Evolutionary conservation across 2,888 invertebrate species (phyloP).

Genomic region (Trichopoda pennipes): DNA sequence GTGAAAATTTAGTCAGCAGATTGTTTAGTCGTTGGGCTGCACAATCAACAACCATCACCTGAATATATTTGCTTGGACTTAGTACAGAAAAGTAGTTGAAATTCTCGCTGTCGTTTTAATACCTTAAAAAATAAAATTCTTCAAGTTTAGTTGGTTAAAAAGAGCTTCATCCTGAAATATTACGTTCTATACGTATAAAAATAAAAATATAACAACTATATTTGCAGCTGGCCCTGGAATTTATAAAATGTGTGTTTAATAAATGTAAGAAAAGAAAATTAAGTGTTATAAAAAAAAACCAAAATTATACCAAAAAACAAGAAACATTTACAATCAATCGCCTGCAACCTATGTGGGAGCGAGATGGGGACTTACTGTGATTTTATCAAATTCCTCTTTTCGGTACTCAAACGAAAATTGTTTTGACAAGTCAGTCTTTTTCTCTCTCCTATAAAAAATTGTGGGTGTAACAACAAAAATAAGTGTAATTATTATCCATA

Average conservation of each 20-base stretch:
- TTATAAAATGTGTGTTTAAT: constrained; percentile 11
- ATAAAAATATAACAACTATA: constrained; percentile 6
- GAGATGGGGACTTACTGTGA: constrained; percentile 81
- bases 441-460: constrained; percentile 82
- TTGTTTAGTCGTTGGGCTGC: constrained; percentile 28
- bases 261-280: constrained; percentile 10
- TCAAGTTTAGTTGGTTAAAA: constrained; percentile 52
- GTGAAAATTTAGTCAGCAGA: constrained; percentile 31
- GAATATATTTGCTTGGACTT: constrained; percentile 26
- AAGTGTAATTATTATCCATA: neutral
- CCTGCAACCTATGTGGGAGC: constrained; percentile 82
- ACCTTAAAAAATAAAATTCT: constrained; percentile 55
- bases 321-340: neutral
- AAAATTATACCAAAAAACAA: too few relatives aligned
- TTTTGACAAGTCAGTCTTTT: constrained; percentile 81
- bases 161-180: constrained; percentile 43
- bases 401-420: constrained; percentile 49
- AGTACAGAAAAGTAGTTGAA: constrained; percentile 29
- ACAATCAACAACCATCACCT: constrained; percentile 23
- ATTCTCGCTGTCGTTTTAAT: constrained; percentile 20
- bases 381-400: constrained; percentile 70
- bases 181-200: constrained; percentile 28
- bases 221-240: constrained; percentile 54
- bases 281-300: neutral
- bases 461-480: constrained; percentile 79